Percentiles rank a stretch among this genome's conserved stretches.
Evolutionary conservation across 1,140 invertebrate species (phyloP).

Genomic region (Apis cerana): DNA sequence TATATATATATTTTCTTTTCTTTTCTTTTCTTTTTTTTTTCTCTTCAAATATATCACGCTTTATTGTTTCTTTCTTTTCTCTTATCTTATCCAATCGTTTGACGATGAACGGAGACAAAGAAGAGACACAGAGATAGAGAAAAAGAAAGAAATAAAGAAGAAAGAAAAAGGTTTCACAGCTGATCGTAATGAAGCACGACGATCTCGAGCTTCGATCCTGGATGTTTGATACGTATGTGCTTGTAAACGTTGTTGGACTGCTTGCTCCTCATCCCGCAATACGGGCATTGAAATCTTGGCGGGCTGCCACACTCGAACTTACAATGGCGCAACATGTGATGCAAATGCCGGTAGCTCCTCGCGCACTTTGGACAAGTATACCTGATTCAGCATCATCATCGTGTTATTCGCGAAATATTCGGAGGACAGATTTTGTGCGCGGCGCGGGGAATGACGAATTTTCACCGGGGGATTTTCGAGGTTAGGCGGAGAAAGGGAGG

Average conservation of each 20-base stretch:
- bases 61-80: no score
- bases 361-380: conserved; percentile 71
- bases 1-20: no score
- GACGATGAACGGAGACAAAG: no score
- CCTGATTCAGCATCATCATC: conserved; percentile 39
- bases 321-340: conserved; percentile 81
- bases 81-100: no score
- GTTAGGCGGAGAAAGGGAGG: no score
- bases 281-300: conserved; percentile 84
- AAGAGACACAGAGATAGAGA: not conserved
- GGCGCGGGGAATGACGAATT: no score
- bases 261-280: conserved; percentile 74
- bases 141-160: not conserved
- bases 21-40: no score
- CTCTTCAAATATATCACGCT: no score
- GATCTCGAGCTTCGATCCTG: conserved; percentile 44
- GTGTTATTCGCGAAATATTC: not conserved
- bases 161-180: not conserved
- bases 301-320: conserved; percentile 86
- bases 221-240: conserved; percentile 69
- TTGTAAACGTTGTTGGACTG: conserved; percentile 71
- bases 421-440: not conserved
- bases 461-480: no score
- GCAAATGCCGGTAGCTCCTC: conserved; percentile 70
- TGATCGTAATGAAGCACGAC: conserved; percentile 35